A percentile compares a stretch with the other conserved stretches of the same genome.
phyloP scores from a whole-genome alignment of 1,140 invertebrate species.

The Bombyx mandarina region DNA sequence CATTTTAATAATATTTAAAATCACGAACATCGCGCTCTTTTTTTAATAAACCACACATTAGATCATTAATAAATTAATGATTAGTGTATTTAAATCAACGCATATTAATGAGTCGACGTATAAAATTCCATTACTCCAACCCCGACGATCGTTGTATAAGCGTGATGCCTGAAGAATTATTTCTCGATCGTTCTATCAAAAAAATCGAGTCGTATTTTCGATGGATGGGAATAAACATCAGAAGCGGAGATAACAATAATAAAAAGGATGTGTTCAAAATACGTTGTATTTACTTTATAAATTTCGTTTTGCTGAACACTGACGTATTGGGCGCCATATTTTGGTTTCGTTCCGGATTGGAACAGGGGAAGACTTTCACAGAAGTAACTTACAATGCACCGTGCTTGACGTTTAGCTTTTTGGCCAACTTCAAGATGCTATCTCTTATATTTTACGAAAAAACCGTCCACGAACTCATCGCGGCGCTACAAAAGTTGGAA shows the following conservation, averaged over 20 bases:
- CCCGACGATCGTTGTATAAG: no score
- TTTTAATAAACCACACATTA: no score
- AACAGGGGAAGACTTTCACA: constrained; percentile 15
- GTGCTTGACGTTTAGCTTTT: constrained; percentile 13
- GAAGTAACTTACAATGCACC: constrained; percentile 23
- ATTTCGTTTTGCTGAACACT: constrained; percentile 22
- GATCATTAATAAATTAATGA: no score
- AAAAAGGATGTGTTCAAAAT: constrained; percentile 5
- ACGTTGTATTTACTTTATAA: constrained; percentile 16
- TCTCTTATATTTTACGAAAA: constrained; percentile 11
- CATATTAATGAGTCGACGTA: no score
- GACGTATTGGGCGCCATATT: constrained; percentile 13
- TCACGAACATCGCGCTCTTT: no score
- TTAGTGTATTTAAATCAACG: no score
- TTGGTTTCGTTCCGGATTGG: constrained; percentile 14
- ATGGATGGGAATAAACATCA: constrained; percentile 16
- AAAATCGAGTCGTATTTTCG: constrained; percentile 18
- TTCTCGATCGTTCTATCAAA: constrained; percentile 20
- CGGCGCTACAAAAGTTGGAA: constrained; percentile 14
- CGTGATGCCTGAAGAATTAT: constrained; percentile 4
- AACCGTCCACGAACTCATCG: constrained; percentile 12
- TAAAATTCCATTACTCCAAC: no score
- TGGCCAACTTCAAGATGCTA: constrained; percentile 15
- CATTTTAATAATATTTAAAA: no score
- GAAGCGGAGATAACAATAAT: constrained; percentile 8